Evolutionary conservation across 2,888 invertebrate species (phyloP).

Genomic region (Pristionchus entomophagus): DNA sequence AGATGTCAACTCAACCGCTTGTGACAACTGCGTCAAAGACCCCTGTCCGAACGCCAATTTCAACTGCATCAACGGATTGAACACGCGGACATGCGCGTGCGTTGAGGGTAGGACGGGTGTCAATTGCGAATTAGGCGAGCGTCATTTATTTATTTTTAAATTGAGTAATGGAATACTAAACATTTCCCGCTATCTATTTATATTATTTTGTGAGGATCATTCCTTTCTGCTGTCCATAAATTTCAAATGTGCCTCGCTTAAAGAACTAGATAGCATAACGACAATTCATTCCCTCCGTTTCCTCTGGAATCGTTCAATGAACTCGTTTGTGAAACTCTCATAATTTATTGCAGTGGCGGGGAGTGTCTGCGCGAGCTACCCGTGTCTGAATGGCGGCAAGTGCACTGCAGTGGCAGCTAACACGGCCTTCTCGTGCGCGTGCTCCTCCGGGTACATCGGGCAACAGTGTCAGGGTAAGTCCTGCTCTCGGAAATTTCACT

Average conservation of each 20-base stretch:
- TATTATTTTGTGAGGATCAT: too few relatives aligned
- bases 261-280: too few relatives aligned
- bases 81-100: not conserved
- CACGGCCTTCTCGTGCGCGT: not conserved
- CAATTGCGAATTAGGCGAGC: constrained; percentile 5
- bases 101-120: not conserved
- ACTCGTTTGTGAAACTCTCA: not conserved
- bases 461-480: constrained; percentile 16
- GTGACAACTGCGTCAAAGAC: not conserved
- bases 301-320: too few relatives aligned
- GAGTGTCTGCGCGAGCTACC: not conserved
- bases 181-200: too few relatives aligned
- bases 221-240: too few relatives aligned
- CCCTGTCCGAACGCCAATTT: not conserved
- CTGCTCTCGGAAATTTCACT: not conserved
- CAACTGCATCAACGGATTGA: not conserved
- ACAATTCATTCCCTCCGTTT: too few relatives aligned
- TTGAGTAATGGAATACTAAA: too few relatives aligned
- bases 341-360: not conserved
- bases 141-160: too few relatives aligned
- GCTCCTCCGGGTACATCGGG: not conserved
- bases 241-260: too few relatives aligned
- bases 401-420: too few relatives aligned
- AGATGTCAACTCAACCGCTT: not conserved
- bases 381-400: not conserved